phyloP scores from a whole-genome alignment of 2,113 vertebrate species.

The Pleuronectes platessa region DNA sequence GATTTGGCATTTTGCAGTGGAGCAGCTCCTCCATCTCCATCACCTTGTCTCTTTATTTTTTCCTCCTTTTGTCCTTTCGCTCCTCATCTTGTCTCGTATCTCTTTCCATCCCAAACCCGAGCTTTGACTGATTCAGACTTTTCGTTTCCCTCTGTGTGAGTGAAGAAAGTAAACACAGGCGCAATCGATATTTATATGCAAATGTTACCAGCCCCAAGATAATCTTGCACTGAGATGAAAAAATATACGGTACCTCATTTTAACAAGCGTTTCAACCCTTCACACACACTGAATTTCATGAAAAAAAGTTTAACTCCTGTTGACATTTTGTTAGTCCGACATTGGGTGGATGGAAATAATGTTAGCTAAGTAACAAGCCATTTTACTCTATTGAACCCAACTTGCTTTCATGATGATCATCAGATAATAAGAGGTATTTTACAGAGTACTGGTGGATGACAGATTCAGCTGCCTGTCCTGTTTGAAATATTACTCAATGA shows the following conservation, averaged over 20 bases:
- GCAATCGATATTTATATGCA: background rate
- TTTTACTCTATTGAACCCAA: background rate
- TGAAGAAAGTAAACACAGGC: background rate
- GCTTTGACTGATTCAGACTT: background rate
- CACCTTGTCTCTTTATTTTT: background rate
- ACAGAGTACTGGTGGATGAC: too few relatives aligned
- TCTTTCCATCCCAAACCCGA: background rate
- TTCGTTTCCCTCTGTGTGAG: background rate
- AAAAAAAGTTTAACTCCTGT: background rate
- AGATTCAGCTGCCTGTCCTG: too few relatives aligned
- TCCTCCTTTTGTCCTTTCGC: background rate
- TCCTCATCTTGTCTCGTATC: background rate
- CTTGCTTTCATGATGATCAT: background rate
- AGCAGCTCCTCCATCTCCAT: background rate
- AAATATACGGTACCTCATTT: background rate
- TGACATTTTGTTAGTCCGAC: background rate
- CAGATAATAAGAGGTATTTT: too few relatives aligned
- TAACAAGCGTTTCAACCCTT: background rate
- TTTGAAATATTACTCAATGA: too few relatives aligned
- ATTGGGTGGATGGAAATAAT: background rate
- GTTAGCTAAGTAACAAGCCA: too few relatives aligned
- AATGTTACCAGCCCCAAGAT: background rate
- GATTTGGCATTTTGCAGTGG: background rate
- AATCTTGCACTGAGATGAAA: background rate
- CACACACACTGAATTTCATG: background rate